Percentiles rank a stretch among this genome's conserved stretches.
These are phyloP conservation scores for Oreochromis aureus DNA, from an alignment of 2,113 vertebrate species.

Conservation along the genomic window DNA sequence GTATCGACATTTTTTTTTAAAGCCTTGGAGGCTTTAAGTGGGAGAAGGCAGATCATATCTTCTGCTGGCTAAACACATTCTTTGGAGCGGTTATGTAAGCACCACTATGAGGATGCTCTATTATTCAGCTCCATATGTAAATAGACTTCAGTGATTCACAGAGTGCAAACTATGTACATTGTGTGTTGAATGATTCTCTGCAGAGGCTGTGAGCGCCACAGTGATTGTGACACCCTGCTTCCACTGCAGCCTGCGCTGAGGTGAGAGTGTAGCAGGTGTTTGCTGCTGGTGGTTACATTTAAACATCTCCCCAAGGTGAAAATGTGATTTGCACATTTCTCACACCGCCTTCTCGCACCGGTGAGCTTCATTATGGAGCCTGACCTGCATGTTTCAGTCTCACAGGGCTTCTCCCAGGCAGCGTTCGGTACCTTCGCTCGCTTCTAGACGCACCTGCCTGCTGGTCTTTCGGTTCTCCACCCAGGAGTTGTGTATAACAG, in stretches of 20 bases:
- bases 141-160: conserved; percentile 7
- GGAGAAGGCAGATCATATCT: conserved; percentile 26
- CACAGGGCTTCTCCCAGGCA: conserved; percentile 74
- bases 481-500: conserved; percentile 74
- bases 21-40: conserved; percentile 14
- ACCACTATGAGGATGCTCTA: neutral
- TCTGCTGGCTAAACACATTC: conserved; percentile 31
- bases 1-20: neutral
- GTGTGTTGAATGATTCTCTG: neutral
- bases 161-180: conserved; percentile 1
- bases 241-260: neutral
- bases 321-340: conserved; percentile 21
- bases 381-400: conserved; percentile 20
- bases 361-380: conserved; percentile 5
- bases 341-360: neutral
- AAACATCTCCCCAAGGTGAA: conserved; percentile 36
- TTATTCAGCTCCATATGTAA: conserved; percentile 11
- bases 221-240: neutral
- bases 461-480: conserved; percentile 65
- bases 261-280: neutral
- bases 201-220: neutral
- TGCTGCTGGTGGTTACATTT: conserved; percentile 23
- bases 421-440: conserved; percentile 70
- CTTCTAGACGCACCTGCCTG: conserved; percentile 63
- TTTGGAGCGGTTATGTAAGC: conserved; percentile 32